Conservation (phyloP, 2,797 vertebrate genomes). For the Channa striata region DNA sequence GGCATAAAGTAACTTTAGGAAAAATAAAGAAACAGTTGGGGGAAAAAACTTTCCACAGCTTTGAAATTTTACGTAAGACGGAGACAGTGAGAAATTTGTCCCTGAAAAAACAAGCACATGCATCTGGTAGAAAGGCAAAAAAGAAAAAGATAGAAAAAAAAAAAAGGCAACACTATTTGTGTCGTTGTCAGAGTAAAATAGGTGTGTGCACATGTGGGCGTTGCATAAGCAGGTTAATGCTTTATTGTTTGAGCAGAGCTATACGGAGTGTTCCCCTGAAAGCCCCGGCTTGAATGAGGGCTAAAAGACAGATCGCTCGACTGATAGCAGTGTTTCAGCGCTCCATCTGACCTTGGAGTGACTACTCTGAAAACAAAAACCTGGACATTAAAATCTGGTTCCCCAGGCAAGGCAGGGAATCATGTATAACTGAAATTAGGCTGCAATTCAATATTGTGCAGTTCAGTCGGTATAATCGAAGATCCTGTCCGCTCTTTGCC, state of each 20-base stretch:
- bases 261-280: constrained; percentile 48
- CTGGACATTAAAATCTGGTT: constrained; percentile 66
- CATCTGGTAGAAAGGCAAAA: constrained; percentile 28
- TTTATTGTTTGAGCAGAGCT: constrained; percentile 70
- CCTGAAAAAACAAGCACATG: constrained; percentile 45
- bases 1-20: constrained; percentile 37
- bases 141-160: constrained; percentile 6
- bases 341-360: constrained; percentile 77
- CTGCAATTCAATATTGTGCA: constrained; percentile 48
- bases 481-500: background rate
- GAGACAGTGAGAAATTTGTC: constrained; percentile 29
- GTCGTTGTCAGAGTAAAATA: constrained; percentile 25
- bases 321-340: constrained; percentile 76
- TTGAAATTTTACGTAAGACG: constrained; percentile 41
- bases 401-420: constrained; percentile 42
- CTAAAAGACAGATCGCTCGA: constrained; percentile 68
- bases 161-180: constrained; percentile 29
- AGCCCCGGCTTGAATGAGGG: constrained; percentile 56
- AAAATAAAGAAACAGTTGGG: constrained; percentile 46
- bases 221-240: constrained; percentile 70
- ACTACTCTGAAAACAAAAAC: constrained; percentile 81
- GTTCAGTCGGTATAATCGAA: constrained; percentile 27
- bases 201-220: constrained; percentile 35
- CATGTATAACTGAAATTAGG: constrained; percentile 45
- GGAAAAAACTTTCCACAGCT: constrained; percentile 40